A percentile compares a stretch with the other conserved stretches of the same genome.
Evolutionary conservation across 2,113 vertebrate species (phyloP).

Genomic region (Vulpes vulpes): DNA sequence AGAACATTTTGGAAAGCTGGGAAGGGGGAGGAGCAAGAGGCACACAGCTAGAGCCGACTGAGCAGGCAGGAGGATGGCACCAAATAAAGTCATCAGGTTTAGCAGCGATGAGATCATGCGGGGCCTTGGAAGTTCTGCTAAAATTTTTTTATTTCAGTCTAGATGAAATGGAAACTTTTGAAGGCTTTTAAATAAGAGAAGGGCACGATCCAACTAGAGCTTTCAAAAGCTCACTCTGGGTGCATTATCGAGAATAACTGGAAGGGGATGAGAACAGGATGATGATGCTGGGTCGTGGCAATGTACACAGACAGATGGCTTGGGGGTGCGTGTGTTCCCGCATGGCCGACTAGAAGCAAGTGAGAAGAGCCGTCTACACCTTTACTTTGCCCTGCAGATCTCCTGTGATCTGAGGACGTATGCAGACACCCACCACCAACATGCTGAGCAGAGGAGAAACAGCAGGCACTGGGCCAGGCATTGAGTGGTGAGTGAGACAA

Average conservation of each 20-base stretch:
- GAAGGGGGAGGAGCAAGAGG: accelerated
- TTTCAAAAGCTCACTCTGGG: not conserved
- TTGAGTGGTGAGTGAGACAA: not conserved
- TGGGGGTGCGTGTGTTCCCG: not conserved
- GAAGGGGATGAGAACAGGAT: not conserved
- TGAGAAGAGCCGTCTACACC: not conserved
- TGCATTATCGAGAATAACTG: not conserved
- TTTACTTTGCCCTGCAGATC: not conserved
- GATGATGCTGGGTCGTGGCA: accelerated
- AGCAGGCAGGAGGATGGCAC: accelerated
- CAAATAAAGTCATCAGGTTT: too few relatives aligned
- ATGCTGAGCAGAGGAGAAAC: not conserved
- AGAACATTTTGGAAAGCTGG: not conserved
- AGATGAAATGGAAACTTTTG: not conserved
- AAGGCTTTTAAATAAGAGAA: not conserved
- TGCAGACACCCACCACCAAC: accelerated
- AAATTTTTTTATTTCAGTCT: not conserved
- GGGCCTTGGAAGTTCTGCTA: not conserved
- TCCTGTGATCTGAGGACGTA: not conserved
- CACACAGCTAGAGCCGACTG: not conserved
- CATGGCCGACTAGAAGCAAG: not conserved
- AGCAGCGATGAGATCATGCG: not conserved
- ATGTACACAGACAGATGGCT: not conserved
- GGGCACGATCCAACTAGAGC: not conserved
- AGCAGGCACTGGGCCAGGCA: accelerated